phyloP scores from a whole-genome alignment of 2,113 vertebrate species.

The Paramisgurnus dabryanus region DNA sequence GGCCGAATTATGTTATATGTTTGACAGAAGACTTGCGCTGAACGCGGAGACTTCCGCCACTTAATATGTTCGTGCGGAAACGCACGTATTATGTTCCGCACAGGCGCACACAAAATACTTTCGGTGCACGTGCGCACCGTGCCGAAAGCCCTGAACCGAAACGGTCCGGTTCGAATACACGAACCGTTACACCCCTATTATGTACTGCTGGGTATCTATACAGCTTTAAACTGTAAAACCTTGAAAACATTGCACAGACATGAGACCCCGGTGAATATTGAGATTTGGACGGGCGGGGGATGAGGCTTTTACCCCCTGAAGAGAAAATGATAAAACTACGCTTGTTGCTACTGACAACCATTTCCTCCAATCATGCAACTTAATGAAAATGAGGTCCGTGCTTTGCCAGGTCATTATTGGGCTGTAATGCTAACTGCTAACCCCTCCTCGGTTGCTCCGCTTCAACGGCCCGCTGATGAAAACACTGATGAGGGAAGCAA shows the following conservation, averaged over 20 bases:
- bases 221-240: too few species aligned
- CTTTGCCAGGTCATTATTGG: conserved; percentile 60
- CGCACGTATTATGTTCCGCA: too few species aligned
- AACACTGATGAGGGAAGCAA: conserved; percentile 59
- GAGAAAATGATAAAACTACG: conserved; percentile 47
- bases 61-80: too few species aligned
- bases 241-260: background rate
- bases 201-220: too few species aligned
- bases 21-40: too few species aligned
- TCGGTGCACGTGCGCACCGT: too few species aligned
- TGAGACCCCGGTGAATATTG: conserved; percentile 31
- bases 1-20: too few species aligned
- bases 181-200: too few species aligned
- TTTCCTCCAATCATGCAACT: conserved; percentile 56
- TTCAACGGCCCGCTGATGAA: conserved; percentile 60
- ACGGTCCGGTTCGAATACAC: too few species aligned
- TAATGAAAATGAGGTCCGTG: conserved; percentile 53
- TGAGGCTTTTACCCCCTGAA: conserved; percentile 24
- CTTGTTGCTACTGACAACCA: conserved; percentile 53
- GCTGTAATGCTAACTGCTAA: conserved; percentile 56
- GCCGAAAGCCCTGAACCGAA: too few species aligned
- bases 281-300: conserved; percentile 33
- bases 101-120: too few species aligned
- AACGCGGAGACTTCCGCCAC: too few species aligned
- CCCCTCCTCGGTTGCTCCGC: conserved; percentile 50